Conservation (phyloP, 2,113 vertebrate genomes). For the Coptodon bakossiorum region DNA sequence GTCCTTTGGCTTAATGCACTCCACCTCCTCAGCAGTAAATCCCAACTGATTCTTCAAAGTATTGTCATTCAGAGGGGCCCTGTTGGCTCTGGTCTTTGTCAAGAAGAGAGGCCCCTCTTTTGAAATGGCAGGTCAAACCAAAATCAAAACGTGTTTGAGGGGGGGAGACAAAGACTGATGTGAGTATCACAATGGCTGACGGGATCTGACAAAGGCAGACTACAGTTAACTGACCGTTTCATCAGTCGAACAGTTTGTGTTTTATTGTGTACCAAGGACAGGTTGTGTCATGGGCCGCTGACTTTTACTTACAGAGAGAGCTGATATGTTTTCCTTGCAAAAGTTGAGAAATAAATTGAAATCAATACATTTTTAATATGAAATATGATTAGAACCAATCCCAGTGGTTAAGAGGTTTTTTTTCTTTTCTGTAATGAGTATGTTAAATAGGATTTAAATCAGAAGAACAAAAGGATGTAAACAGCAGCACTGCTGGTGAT, state of each 20-base stretch:
- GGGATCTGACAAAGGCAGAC: constrained; percentile 43
- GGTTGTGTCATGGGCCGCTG: not conserved
- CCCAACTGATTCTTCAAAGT: constrained; percentile 51
- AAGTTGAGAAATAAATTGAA: not conserved
- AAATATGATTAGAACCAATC: not conserved
- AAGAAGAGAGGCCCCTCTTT: constrained; percentile 20
- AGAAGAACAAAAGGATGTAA: not conserved
- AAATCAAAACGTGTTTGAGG: constrained; percentile 37
- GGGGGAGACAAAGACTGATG: constrained; percentile 32
- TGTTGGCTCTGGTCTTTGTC: constrained; percentile 59
- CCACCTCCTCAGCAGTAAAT: constrained; percentile 63
- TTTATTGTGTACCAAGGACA: constrained; percentile 27
- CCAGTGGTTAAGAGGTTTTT: not conserved
- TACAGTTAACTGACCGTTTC: constrained; percentile 40
- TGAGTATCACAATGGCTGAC: constrained; percentile 35
- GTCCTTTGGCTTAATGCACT: constrained; percentile 58
- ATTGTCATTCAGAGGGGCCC: constrained; percentile 62
- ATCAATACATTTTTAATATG: not conserved
- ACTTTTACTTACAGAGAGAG: not conserved
- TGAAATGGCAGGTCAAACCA: constrained; percentile 43
- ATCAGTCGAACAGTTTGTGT: constrained; percentile 3
- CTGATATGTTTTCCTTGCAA: not conserved
- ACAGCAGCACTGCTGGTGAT: not conserved
- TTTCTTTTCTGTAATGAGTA: not conserved
- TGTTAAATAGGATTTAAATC: not conserved